Evolutionary conservation across 37 sponge, comb jelly and placozoan species (phyloP).

Genomic region (Aplysina aerophoba): DNA sequence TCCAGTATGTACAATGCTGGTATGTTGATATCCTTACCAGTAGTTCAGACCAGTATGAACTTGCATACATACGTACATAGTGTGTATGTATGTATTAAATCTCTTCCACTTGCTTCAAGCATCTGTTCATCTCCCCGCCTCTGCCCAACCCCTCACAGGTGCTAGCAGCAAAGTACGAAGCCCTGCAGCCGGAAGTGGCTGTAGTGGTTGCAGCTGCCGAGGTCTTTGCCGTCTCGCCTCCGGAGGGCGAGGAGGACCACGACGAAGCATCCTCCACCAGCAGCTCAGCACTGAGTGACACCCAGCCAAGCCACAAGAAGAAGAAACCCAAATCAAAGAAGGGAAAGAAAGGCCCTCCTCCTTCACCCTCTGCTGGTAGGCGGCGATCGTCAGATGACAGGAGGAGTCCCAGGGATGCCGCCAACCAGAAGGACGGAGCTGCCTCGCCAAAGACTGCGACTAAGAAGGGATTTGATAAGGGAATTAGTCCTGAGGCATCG

Average conservation of each 20-base stretch:
- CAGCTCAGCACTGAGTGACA: slow-evolving; percentile 19
- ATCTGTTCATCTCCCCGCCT: background rate
- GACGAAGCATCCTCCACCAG: slow-evolving; percentile 1
- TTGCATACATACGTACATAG: background rate
- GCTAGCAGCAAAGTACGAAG: background rate
- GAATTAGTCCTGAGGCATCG: background rate
- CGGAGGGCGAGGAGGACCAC: slow-evolving; percentile 6
- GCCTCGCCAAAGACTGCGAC: background rate
- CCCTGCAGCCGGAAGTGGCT: slow-evolving; percentile 4
- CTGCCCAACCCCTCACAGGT: background rate
- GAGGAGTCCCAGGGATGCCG: background rate
- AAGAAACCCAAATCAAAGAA: slow-evolving; percentile 20
- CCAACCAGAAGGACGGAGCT: background rate
- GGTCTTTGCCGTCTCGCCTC: slow-evolving; percentile 18
- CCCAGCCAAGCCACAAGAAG: background rate
- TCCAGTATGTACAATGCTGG: too few species aligned
- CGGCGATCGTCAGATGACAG: background rate
- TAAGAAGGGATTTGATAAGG: background rate
- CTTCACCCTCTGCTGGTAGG: background rate
- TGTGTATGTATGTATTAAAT: slow-evolving; percentile 6
- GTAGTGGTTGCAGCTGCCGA: background rate
- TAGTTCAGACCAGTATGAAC: too few species aligned
- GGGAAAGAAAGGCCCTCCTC: background rate
- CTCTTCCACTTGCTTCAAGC: background rate
- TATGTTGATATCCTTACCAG: too few species aligned